A percentile compares a stretch with the other conserved stretches of the same genome.
phyloP scores from a whole-genome alignment of 2,797 vertebrate genomes.

The Coendou prehensilis region DNA sequence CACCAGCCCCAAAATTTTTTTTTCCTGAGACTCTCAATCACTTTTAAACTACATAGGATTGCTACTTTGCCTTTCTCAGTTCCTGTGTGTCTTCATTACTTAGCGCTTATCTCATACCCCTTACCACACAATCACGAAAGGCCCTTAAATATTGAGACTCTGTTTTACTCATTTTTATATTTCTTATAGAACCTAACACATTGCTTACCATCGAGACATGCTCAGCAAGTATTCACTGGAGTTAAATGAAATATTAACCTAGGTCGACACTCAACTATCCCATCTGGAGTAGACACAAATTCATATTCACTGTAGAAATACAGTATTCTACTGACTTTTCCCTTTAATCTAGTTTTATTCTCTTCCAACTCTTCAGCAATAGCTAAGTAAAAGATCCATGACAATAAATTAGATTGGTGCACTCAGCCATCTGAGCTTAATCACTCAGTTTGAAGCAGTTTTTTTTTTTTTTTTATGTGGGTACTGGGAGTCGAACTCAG shows the following conservation, averaged over 20 bases:
- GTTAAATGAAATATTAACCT: constrained; percentile 63
- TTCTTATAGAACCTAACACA: constrained; percentile 36
- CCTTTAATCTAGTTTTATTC: constrained; percentile 62
- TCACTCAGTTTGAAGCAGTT: constrained; percentile 17
- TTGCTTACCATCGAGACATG: constrained; percentile 37
- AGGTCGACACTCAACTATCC: background rate
- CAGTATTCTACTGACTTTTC: background rate
- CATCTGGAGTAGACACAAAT: constrained; percentile 48
- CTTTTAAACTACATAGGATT: constrained; percentile 26
- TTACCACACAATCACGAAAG: background rate
- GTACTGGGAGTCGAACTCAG: too few species aligned
- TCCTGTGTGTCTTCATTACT: background rate
- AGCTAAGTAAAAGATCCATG: constrained; percentile 44
- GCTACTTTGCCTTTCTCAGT: background rate
- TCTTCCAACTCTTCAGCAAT: constrained; percentile 26
- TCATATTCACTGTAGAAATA: background rate
- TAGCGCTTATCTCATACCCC: background rate
- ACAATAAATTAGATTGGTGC: constrained; percentile 4
- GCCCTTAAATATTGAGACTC: background rate
- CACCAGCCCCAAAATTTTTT: too few species aligned
- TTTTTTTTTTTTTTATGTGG: background rate
- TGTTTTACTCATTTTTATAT: background rate
- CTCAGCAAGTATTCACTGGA: background rate
- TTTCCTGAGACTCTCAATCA: constrained; percentile 41
- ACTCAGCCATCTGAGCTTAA: constrained; percentile 12